Conservation (phyloP, 30 jellyfish, hydroid and myxozoan species). For the Aurelia coerulea region DNA sequence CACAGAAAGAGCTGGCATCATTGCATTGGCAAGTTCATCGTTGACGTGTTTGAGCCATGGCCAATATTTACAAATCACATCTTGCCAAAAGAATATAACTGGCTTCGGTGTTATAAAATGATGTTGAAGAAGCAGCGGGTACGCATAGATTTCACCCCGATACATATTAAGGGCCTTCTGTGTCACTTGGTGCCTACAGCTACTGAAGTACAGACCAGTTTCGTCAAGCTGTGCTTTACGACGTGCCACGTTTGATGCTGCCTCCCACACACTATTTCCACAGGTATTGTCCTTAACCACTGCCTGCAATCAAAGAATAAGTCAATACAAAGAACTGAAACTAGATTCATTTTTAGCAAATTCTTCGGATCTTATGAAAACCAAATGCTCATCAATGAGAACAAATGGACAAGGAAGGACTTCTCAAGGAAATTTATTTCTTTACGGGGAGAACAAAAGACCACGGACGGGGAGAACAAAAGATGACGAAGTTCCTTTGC, state of each 20-base stretch:
- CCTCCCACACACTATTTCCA: constrained; percentile 30
- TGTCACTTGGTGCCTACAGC: constrained; percentile 31
- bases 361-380: too few relatives aligned
- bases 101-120: background rate
- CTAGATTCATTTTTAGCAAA: too few relatives aligned
- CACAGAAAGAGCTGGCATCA: constrained; percentile 39
- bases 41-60: constrained; percentile 16
- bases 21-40: constrained; percentile 23
- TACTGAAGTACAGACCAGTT: constrained; percentile 29
- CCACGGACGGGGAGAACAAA: too few relatives aligned
- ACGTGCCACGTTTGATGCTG: constrained; percentile 24
- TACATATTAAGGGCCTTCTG: constrained; percentile 13
- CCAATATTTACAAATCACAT: constrained; percentile 15
- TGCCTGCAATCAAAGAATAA: too few relatives aligned
- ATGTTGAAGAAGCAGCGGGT: constrained; percentile 7
- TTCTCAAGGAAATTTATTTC: too few relatives aligned
- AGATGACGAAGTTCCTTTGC: too few relatives aligned
- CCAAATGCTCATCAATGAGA: too few relatives aligned
- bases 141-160: constrained; percentile 20
- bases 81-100: constrained; percentile 12
- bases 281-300: constrained; percentile 7
- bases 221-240: constrained; percentile 22
- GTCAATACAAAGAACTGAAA: too few relatives aligned
- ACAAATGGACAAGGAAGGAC: too few relatives aligned
- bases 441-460: too few relatives aligned